Evolutionary conservation across 2,113 vertebrate species (phyloP), one percentile per base, ranked within the genome.

Genomic region (Toxotes jaculatrix): DNA sequence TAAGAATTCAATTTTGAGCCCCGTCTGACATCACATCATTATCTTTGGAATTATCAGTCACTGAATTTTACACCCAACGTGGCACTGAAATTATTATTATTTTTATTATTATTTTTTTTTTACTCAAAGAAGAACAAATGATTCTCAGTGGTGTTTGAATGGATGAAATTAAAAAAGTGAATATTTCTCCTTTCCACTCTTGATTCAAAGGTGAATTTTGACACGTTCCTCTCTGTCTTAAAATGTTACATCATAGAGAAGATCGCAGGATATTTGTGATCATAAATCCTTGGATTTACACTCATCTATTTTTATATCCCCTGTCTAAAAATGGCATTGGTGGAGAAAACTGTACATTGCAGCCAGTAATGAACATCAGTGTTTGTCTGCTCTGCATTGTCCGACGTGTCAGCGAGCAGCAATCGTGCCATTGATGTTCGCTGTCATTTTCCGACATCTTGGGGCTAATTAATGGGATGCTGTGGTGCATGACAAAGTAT

Each of bases 401-500:
- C 66, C 13, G 0, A 57, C 7, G 9, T 86, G 77, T 83, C 80
- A 84, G 16, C 55, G 63, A 80, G 68, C 73, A 66, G 87, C 87
- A 62, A 17, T 74, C 27, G 12, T 16, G 53, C 64, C 56, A 69
- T 45, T 66, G 86, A 88, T 86, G 83, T 87, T 80, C 76, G 66
- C 86, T 77, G 80, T 83, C 89, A 65, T 51, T 84, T 79, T 85
- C 86, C 4, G 23, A 86, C 80, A 89, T 86, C 83, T 81, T 76
- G 83, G 70, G 88, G 67, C 88, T 86, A 92, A 92, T 92, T 91
- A 92, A 85, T 76, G 76, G 42, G 74, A 83, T 23, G 74, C 85
- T 71, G 66, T 32, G 83, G 70, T 73, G 90, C 80, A 61, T 89
- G 89, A 89, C 88, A 66, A 79, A 81, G 71, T 87, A 90, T 89